Base-by-base conservation (phyloP, 2,797 vertebrate species). In the Coregonus ussuriensis region DNA sequence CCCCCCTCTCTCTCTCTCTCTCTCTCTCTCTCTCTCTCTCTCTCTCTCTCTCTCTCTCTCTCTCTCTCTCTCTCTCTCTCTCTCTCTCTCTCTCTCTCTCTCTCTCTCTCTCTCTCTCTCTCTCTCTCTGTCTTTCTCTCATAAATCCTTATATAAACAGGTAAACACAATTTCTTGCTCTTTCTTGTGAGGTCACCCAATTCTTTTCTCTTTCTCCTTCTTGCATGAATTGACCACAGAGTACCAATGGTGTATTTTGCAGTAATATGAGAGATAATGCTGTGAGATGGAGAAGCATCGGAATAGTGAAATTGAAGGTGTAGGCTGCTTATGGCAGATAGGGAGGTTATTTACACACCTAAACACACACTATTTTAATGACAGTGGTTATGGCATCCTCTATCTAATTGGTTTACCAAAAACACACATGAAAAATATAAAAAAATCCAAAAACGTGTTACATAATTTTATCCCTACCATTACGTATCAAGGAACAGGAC, bases 21-120 rank as follows among this genome's bases (percentile, higher is more conserved):
- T 86, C 88, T 51, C 88, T 84, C 21, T 79, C 77, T 87, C 79
- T 84, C 72, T 81, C 54, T 9, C 33, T 47, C 5, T 52, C 56
- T 18, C 75, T 47, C 68, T 71, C 53, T 51, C 33, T 37, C 31
- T 31, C 16, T 56, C 74, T 87, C 85, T 63, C 66, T 93, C 85
- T 82, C 86, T 91, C 90, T 90, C 87, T 91, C 91, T 93, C 78
- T 90, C 87, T 86, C 83, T 91, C 85, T 85, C 87, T 66, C 87
- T 88, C 65, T 84, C 76, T 89, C 74, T 79, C 76, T 78, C 65
- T 66, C 53, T 73, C 71, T 82, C 62, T 77, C 68, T 76, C 74
- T 77, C 51, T 77, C 21, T n/a, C 71, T 16, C 21, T 52, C 51
- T 77, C 69, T 65, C 56, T 71, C n/a, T 74, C 54, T 33, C 9